A percentile compares a stretch with the other conserved stretches of the same genome.
Conservation (phyloP, 1,140 invertebrate genomes). For the Drosophila pectinifera region DNA sequence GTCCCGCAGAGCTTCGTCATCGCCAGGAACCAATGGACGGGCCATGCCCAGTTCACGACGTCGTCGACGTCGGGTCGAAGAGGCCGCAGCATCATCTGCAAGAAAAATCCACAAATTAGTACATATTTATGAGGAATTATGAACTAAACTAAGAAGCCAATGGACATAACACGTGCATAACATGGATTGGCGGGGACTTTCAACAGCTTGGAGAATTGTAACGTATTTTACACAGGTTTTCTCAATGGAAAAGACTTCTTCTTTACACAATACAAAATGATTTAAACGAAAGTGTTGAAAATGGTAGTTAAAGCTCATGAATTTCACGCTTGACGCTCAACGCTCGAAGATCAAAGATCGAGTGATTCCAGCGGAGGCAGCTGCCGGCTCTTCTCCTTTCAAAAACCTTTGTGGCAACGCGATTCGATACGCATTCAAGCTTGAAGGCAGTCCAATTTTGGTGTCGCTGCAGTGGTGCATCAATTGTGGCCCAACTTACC, state of each 20-base stretch:
- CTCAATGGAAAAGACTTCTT: conserved; percentile 29
- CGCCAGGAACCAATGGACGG: conserved; percentile 81
- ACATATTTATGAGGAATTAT: neutral
- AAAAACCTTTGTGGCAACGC: conserved; percentile 1
- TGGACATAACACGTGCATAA: conserved; percentile 49
- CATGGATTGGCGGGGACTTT: conserved; percentile 11
- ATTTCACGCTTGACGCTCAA: conserved; percentile 7
- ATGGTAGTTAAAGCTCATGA: conserved; percentile 13
- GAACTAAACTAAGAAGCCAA: neutral
- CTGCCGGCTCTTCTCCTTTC: conserved; percentile 1
- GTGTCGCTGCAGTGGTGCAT: conserved; percentile 32
- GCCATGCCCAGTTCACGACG: conserved; percentile 84
- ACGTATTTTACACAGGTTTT: conserved; percentile 70
- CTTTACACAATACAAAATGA: conserved; percentile 44
- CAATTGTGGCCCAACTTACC: conserved; percentile 64
- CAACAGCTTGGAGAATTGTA: conserved; percentile 48
- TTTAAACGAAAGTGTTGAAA: conserved; percentile 53
- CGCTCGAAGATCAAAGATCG: conserved; percentile 32
- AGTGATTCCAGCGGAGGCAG: conserved; percentile 21
- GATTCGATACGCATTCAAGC: conserved; percentile 49
- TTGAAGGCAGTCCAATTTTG: conserved; percentile 50
- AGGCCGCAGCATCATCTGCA: conserved; percentile 83
- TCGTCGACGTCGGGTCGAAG: conserved; percentile 78
- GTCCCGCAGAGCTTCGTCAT: conserved; percentile 76
- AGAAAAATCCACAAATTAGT: neutral